Percentiles rank a stretch among this genome's conserved stretches.
phyloP scores from a whole-genome alignment of 1,140 invertebrate species.

The Bombus haemorrhoidalis region DNA sequence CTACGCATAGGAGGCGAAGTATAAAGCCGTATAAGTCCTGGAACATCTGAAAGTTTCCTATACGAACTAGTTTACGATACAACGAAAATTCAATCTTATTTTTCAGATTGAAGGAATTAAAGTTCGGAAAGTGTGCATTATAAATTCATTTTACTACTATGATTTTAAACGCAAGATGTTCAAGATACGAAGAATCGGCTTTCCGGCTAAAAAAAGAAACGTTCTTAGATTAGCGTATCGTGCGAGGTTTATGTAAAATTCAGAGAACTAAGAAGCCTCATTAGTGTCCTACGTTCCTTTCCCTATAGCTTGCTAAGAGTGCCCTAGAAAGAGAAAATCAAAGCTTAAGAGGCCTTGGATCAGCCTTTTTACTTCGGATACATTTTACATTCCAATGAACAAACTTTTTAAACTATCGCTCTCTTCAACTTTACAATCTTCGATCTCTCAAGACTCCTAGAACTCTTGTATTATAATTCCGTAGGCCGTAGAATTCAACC shows the following conservation, averaged over 20 bases:
- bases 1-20: no score
- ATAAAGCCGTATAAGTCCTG: not conserved
- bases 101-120: not conserved
- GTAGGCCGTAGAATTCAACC: not conserved
- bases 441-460: not conserved
- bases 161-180: not conserved
- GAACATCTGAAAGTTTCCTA: not conserved
- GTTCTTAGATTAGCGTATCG: no score
- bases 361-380: not conserved
- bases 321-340: not conserved
- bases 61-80: not conserved
- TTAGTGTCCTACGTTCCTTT: not conserved
- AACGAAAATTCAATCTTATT: not conserved
- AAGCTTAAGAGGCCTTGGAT: not conserved
- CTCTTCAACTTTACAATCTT: not conserved
- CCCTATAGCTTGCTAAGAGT: not conserved
- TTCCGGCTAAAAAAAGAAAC: not conserved
- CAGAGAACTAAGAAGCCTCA: not conserved
- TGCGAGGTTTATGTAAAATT: not conserved
- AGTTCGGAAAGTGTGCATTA: not conserved
- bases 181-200: not conserved
- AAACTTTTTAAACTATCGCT: not conserved
- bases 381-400: not conserved
- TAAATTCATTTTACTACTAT: not conserved
- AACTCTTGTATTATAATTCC: conserved; percentile 13